Percentiles rank a stretch among this genome's conserved stretches.
Evolutionary conservation across 2,797 vertebrate species (phyloP).

Genomic region (Nyctibius grandis): DNA sequence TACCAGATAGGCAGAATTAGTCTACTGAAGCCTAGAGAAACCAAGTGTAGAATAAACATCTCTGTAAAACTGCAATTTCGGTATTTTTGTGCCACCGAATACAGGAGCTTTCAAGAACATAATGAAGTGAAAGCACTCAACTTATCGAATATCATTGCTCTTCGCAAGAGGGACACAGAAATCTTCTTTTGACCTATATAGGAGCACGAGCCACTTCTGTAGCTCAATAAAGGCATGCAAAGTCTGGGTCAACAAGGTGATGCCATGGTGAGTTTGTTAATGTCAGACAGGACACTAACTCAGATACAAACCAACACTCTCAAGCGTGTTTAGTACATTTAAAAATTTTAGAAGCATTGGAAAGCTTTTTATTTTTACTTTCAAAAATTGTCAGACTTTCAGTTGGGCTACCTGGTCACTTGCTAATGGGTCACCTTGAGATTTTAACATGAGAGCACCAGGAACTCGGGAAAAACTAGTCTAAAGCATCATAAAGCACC

Average conservation of each 20-base stretch:
- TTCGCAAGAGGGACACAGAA: not conserved
- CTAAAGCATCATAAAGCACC: not conserved
- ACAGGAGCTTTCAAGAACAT: not conserved
- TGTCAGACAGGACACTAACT: not conserved
- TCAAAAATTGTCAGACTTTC: not conserved
- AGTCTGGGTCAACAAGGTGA: not conserved
- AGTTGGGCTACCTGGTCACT: not conserved
- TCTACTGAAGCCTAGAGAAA: not conserved
- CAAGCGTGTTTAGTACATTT: not conserved
- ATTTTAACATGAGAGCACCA: not conserved
- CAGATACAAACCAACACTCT: not conserved
- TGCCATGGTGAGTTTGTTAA: not conserved
- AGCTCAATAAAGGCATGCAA: not conserved
- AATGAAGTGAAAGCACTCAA: not conserved
- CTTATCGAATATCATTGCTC: not conserved
- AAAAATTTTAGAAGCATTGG: not conserved
- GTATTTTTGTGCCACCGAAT: not conserved
- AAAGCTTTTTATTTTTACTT: not conserved
- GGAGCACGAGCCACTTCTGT: not conserved
- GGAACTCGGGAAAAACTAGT: not conserved
- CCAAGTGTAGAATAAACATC: not conserved
- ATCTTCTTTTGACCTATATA: not conserved
- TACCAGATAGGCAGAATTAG: not conserved
- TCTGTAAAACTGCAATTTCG: not conserved
- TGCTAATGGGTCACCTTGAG: not conserved